Evolutionary conservation across 2,797 vertebrate genomes (phyloP).

Genomic region (Parambassis ranga): DNA sequence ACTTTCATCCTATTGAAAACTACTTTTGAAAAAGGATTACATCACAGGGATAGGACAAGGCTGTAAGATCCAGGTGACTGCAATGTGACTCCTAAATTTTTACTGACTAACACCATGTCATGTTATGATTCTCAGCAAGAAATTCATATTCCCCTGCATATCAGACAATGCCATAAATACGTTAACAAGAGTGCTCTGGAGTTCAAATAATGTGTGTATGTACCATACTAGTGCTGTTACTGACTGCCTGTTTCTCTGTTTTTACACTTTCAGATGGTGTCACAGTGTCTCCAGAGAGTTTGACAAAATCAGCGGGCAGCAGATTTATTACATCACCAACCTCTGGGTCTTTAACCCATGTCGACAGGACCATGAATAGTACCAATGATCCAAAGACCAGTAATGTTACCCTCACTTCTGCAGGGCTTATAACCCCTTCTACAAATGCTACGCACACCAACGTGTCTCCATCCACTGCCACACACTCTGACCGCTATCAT

Average conservation of each 20-base stretch:
- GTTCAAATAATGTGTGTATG: neutral
- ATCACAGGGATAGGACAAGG: too few species aligned
- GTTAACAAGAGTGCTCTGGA: too few species aligned
- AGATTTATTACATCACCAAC: constrained; percentile 1
- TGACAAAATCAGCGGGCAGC: neutral
- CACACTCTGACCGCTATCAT: neutral
- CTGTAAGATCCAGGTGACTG: too few species aligned
- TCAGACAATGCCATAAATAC: too few species aligned
- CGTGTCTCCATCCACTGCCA: constrained; percentile 5
- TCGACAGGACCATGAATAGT: neutral
- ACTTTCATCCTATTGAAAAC: too few species aligned
- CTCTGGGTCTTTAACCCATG: neutral
- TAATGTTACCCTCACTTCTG: neutral
- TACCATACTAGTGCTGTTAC: neutral
- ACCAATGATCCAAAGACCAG: neutral
- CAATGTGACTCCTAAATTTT: too few species aligned
- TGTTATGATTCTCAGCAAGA: too few species aligned
- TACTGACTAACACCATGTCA: too few species aligned
- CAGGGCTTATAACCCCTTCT: neutral
- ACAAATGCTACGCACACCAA: neutral
- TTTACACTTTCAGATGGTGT: constrained; percentile 25
- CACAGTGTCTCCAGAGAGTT: neutral
- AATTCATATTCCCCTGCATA: too few species aligned
- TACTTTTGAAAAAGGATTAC: too few species aligned
- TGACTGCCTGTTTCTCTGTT: neutral